phyloP scores from a whole-genome alignment of 2,113 vertebrate species.

The Xenus cinereus region DNA sequence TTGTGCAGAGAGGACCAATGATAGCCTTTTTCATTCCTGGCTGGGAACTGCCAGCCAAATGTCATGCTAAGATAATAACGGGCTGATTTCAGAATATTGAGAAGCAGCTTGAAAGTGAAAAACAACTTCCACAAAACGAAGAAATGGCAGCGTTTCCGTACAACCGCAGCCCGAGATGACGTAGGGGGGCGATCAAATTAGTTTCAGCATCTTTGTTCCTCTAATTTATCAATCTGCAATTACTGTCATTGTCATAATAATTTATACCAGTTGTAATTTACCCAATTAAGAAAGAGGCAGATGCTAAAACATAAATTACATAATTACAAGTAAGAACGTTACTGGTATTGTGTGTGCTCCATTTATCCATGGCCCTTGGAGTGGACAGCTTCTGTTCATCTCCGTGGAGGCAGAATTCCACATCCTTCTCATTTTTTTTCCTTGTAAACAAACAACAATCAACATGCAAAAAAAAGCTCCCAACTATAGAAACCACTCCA shows the following conservation, averaged over 20 bases:
- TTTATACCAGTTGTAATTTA: slow-evolving; percentile 10
- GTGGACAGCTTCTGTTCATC: background rate
- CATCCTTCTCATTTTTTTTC: background rate
- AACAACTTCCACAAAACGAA: slow-evolving; percentile 15
- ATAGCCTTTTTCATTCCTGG: slow-evolving; percentile 41
- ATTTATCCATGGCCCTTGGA: background rate
- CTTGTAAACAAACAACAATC: background rate
- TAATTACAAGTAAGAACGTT: background rate
- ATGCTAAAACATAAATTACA: slow-evolving; percentile 21
- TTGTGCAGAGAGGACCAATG: slow-evolving; percentile 28
- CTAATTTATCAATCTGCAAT: slow-evolving; percentile 45
- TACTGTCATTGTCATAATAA: slow-evolving; percentile 23
- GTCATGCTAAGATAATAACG: slow-evolving; percentile 52
- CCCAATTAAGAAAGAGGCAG: slow-evolving; percentile 17
- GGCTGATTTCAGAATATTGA: slow-evolving; percentile 32
- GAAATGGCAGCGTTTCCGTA: background rate
- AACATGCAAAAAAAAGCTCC: background rate
- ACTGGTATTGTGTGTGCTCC: background rate
- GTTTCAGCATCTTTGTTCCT: slow-evolving; percentile 20
- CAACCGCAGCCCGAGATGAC: background rate
- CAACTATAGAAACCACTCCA: background rate
- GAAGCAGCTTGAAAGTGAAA: slow-evolving; percentile 14
- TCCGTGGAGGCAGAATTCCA: background rate
- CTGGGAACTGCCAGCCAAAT: slow-evolving; percentile 53
- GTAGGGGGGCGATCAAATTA: background rate